Base-by-base conservation (phyloP, 2,113 vertebrate species). In the Muntiacus reevesi region DNA sequence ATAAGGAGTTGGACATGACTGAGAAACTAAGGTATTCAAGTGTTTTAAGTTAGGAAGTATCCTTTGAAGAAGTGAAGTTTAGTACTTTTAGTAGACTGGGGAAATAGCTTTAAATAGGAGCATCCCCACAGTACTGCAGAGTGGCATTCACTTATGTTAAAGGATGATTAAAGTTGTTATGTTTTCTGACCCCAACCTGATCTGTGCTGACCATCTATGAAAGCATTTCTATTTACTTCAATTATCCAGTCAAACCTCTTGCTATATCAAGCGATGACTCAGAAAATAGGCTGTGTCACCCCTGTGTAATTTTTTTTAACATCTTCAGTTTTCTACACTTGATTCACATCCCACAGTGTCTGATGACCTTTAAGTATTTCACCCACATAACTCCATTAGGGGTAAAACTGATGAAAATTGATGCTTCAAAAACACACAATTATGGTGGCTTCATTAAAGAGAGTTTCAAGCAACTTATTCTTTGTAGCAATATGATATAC, bases 361-460 rank as follows among this genome's bases (percentile, higher is more conserved):
- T 97, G 97, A 98, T 88, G 98, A 98, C 98, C 98, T 99, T 98
- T 98, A 97, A 96, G 96, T 98, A 98, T 96, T 93, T 93, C 55
- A 95, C 87, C 96, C 92, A 43, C 97, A 91, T 91, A 97, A 98
- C 96, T 96, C 96, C 97, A 98, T 93, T 94, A 97, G 97, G 95
- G 97, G 92, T 96, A 98, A 98, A 98, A 98, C 89, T 97, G 98
- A 98, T 97, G 96, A 95, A 89, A 98, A 98, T 94, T 97, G 98
- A 97, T 97, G 98, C 97, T 98, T 98, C 97, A 98, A 98, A 98
- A 98, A 97, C 93, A 98, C 79, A 98, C 98, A 98, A 98, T 98
- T 97, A 98, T 30, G 91, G 91, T 67, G 88, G 97, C 96, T 97
- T 98, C 98, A 98, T 98, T 99, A 98, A 97, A 98, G 71, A 50